Base-by-base conservation (phyloP, 2,888 invertebrate genomes). In the Tribolium freemani region DNA sequence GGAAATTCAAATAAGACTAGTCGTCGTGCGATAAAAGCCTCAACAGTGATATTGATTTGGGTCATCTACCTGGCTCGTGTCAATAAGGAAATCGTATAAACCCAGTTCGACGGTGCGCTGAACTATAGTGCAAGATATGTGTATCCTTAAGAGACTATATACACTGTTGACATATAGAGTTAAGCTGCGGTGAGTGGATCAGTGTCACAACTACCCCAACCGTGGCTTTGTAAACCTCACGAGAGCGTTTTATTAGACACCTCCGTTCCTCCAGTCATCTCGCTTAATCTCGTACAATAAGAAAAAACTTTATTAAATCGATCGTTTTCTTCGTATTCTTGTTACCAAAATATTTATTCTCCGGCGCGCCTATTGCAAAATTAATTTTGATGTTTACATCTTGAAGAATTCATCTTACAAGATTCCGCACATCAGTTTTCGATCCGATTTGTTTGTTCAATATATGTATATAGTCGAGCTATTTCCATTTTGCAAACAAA, bases 111-210 rank as follows among this genome's bases (percentile, higher is more conserved):
- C 53, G 60, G 69, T 57, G 53, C 50, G 16, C 63, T 30, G 11
- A 48, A 63, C 63, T 50, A 63, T 50, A 31, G 5, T 21, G 48
- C 46, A 30, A 48, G 63, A 50, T 54, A 57, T 57, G 58, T 68
- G 60, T 69, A 26, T 45, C 60, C 69, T 69, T 69, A 58, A 58
- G 69, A 69, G 69, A 69, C 69, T 53, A 68, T 72, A 64, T 38
- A 61, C 48, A 50, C 72, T 72, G 72, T 72, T 72, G 72, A 72
- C 72, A 63, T 46, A 69, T 57, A 68, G 51, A 69, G 72, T 72
- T 68, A 72, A 72, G 57, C 68, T 48, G 26, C 57, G 63, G 50
- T 63, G 69, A 72, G 72, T 72, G 72, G 72, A 72, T 72, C 72
- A 72, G 72, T 57, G 72, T 67, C 67, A 68, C 53, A 67, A 60